Conservation (phyloP, 2,888 invertebrate genomes). For the Leptura quadrifasciata region DNA sequence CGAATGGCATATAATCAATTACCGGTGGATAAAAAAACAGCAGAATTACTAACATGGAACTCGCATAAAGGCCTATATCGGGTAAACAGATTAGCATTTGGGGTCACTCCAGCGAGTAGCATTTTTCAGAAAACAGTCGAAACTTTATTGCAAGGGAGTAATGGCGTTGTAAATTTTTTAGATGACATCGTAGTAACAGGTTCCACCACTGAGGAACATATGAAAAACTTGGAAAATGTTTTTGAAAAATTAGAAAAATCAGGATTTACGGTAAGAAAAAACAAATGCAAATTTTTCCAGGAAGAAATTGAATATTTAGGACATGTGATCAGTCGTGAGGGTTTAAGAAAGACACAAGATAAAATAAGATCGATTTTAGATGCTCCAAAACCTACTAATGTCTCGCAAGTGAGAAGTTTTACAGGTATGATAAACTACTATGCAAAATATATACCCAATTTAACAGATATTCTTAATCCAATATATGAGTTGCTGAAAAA, state of each 20-base stretch:
- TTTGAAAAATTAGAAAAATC: slow-evolving; percentile 56
- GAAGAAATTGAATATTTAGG: no score
- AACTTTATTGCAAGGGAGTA: slow-evolving; percentile 61
- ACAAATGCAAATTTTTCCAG: slow-evolving; percentile 67
- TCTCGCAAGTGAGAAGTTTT: slow-evolving; percentile 6
- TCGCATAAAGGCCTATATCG: slow-evolving; percentile 55
- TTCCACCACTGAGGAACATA: slow-evolving; percentile 54
- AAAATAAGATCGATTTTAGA: slow-evolving; percentile 52
- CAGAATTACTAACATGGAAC: slow-evolving; percentile 66
- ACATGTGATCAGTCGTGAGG: slow-evolving; percentile 50
- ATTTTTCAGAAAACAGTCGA: slow-evolving; percentile 69
- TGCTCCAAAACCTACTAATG: slow-evolving; percentile 37
- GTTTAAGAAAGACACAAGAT: slow-evolving; percentile 47
- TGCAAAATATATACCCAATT: no score
- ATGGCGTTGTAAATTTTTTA: slow-evolving; percentile 61
- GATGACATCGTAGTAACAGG: slow-evolving; percentile 66
- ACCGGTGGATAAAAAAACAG: slow-evolving; percentile 61
- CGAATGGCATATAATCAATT: no score
- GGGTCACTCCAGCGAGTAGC: slow-evolving; percentile 66
- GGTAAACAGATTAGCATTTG: slow-evolving; percentile 67
- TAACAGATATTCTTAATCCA: no score
- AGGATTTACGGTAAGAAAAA: slow-evolving; percentile 61
- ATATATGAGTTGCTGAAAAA: no score
- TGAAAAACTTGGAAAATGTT: slow-evolving; percentile 56
- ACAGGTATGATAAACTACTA: no score